Evolutionary conservation across 2,797 vertebrate genomes (phyloP).

Genomic region (Clarias platycephalus): DNA sequence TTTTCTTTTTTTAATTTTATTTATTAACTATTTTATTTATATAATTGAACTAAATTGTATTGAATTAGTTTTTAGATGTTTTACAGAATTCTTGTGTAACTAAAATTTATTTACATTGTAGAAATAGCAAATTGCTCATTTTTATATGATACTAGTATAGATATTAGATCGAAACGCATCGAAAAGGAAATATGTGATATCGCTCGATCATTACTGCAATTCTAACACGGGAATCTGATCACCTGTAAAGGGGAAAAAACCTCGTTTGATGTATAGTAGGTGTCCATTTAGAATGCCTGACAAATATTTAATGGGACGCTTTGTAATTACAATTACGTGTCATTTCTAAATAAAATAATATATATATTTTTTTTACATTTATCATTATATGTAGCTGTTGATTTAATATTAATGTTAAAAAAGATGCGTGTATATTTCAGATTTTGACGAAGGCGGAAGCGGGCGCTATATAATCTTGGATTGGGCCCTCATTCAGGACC

Average conservation of each 20-base stretch:
- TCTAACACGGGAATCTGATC: not conserved
- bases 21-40: not conserved
- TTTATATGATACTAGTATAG: not conserved
- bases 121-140: rapidly evolving
- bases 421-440: not conserved
- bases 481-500: slow-evolving; percentile 78
- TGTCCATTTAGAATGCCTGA: slow-evolving; percentile 42
- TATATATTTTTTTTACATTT: not conserved
- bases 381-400: not conserved
- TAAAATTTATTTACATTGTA: not conserved
- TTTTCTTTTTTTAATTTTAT: not conserved
- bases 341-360: not conserved
- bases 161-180: not conserved
- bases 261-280: not conserved
- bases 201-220: not conserved
- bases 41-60: not conserved
- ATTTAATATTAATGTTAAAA: not conserved
- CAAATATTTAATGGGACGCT: not conserved
- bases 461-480: slow-evolving; percentile 72
- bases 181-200: not conserved
- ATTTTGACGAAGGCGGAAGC: slow-evolving; percentile 70
- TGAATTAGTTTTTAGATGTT: not conserved
- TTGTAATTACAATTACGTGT: not conserved
- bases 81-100: not conserved
- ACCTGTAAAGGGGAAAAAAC: not conserved